Base-by-base conservation (phyloP, 2,888 invertebrate genomes). In the Spilarctia lutea region DNA sequence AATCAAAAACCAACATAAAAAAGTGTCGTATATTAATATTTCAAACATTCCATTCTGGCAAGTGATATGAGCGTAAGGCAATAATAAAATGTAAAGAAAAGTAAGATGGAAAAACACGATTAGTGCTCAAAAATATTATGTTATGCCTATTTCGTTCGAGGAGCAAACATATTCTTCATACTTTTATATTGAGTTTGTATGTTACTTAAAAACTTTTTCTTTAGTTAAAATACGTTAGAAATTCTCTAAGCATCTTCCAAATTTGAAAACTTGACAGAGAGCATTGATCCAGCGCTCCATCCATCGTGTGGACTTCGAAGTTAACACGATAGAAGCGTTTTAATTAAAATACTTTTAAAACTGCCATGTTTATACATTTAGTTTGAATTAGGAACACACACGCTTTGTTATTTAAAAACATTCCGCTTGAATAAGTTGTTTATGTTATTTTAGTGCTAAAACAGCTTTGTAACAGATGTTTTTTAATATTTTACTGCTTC, bases 121-220 rank as follows among this genome's bases (percentile, higher is more conserved):
- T n/a, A n/a, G 1, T 60, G 27, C 27, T 11, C 16, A 63, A 30
- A 27, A 13, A 63, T 52, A 8, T 24, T 24, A 24, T 78, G 68
- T 74, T 76, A 74, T 30, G 13, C 70, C 69, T 78, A 80, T 80
- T 82, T 80, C 65, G 33, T 71, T 72, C 73, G 71, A 72, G 77
- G 77, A 77, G 75, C 35, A 77, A 84, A 86, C 76, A 83, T 75
- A 81, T 83, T 84, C 80, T 82, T 80, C 78, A 75, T 82, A 81
- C 75, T 76, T 85, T 85, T 84, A 81, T 77, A 76, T 70, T 24
- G 83, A 90, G 82, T 90, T 88, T 75, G 81, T 80, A 81, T 79
- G 82, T 85, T 86, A 83, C 85, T 87, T 81, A 83, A 79, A 85
- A 88, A 85, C 79, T 87, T 83, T 79, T 52, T 75, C 77, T 71